Percentiles rank a stretch among this genome's conserved stretches.
phyloP scores from a whole-genome alignment of 2,888 invertebrate genomes.

The Leptopilina myrica region DNA sequence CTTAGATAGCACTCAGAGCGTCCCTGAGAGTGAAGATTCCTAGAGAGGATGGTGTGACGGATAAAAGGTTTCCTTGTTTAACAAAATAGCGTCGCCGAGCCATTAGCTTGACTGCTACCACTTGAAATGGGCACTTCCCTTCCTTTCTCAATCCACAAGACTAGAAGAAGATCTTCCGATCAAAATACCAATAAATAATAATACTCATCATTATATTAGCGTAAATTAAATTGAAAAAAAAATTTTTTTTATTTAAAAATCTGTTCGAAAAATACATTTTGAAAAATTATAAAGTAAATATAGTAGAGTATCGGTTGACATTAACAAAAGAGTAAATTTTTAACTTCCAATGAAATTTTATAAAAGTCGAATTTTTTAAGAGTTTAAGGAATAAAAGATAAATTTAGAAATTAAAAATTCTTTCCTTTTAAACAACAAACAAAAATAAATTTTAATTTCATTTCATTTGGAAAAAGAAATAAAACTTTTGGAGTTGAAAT shows the following conservation, averaged over 20 bases:
- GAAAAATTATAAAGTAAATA: too few relatives aligned
- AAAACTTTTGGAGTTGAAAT: too few relatives aligned
- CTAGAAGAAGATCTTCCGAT: conserved; percentile 57
- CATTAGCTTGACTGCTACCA: conserved; percentile 74
- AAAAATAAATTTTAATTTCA: too few relatives aligned
- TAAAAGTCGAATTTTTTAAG: too few relatives aligned
- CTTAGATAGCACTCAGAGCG: conserved; percentile 47
- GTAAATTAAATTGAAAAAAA: background rate
- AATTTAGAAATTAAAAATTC: too few relatives aligned
- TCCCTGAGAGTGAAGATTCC: conserved; percentile 63
- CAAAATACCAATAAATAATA: conserved; percentile 25
- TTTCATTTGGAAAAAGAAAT: too few relatives aligned
- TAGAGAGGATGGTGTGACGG: conserved; percentile 61
- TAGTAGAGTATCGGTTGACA: background rate
- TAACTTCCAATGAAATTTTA: too few relatives aligned
- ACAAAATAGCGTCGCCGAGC: conserved; percentile 74
- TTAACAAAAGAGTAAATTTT: too few relatives aligned
- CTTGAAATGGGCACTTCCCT: conserved; percentile 64
- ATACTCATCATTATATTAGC: background rate
- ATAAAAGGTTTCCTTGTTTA: conserved; percentile 76
- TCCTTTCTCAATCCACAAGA: conserved; percentile 63
- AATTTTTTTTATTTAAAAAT: background rate
- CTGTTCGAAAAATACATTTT: too few relatives aligned
- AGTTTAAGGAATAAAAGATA: too few relatives aligned
- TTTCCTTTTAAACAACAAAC: background rate